phyloP scores from a whole-genome alignment of 2,888 invertebrate genomes.

The Galerucella nymphaeae region DNA sequence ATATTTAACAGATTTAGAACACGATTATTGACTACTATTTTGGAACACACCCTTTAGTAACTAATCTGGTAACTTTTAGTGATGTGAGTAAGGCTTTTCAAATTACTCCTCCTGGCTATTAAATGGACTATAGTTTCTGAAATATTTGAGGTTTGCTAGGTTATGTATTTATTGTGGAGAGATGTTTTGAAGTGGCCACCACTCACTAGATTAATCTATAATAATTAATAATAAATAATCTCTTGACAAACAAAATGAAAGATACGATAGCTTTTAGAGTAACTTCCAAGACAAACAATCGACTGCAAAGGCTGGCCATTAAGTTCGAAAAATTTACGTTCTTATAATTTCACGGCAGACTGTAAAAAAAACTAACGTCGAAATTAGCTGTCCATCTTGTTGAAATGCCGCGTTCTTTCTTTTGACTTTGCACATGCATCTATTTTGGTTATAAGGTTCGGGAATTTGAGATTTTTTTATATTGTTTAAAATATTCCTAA shows the following conservation, averaged over 20 bases:
- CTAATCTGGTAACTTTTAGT: too few species aligned
- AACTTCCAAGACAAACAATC: slow-evolving; percentile 11
- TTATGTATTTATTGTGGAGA: too few species aligned
- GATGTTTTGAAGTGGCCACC: too few species aligned
- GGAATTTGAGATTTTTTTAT: background rate
- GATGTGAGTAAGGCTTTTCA: too few species aligned
- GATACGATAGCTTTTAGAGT: background rate
- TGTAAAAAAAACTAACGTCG: slow-evolving; percentile 17
- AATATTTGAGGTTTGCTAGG: too few species aligned
- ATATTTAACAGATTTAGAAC: too few species aligned
- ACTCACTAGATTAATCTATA: background rate
- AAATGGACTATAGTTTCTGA: too few species aligned
- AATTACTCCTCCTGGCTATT: too few species aligned
- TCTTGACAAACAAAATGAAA: background rate
- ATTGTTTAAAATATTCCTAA: background rate
- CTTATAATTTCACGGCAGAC: slow-evolving; percentile 15
- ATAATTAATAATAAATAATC: background rate
- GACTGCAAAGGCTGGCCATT: slow-evolving; percentile 8
- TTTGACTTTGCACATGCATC: background rate
- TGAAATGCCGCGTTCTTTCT: background rate
- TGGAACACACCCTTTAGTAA: too few species aligned
- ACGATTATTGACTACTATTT: too few species aligned
- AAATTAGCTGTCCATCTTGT: slow-evolving; percentile 20
- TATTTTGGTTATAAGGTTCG: slow-evolving; percentile 1
- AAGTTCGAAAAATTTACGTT: slow-evolving; percentile 5